Evolutionary conservation across 2,113 vertebrate species (phyloP), one percentile per base, ranked within the genome.

Genomic region (Orientallactaga bullata): DNA sequence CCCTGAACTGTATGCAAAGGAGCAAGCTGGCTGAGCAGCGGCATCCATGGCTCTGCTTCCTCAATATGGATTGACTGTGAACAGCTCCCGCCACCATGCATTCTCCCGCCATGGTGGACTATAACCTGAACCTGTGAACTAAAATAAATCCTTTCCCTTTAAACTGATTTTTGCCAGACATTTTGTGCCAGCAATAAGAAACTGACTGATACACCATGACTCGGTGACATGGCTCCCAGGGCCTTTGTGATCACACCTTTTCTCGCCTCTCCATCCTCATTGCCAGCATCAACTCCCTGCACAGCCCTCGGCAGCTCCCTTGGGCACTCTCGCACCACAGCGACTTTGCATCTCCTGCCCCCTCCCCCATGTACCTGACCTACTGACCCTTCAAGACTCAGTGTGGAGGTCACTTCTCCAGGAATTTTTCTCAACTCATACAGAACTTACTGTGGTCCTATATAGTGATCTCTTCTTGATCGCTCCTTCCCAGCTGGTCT

Each of bases 171-270:
- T 55, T 55, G 15, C 15, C 55, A 55, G 55, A 55, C 55, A 55
- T 55, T 55, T 55, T 55, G 55, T 55, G 11, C 55, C 15, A 55
- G 55, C 55, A 55, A 55, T 11, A 55, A 55, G 55, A 55, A 55
- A 16, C 12, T 55, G 55, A 47, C 42, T 47, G 42, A 47, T 47
- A 47, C 42, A 23, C 12, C 60, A 26, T 35, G 85, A 3, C 15
- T 80, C 73, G 3, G 0, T 1, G 5, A 15, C 65, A 30, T 5
- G 1, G 16, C 63, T 78, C 5, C 5, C 13, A 20, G 16, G 32
- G 17, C 18, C 58, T 76, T 72, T 21, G 2, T 35, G 85, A 42
- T 10, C 60, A 61, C 8, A 0, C 21, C 21, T 12, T 37, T 55
- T 30, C 37, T 74, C 47, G 0, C n/a, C 30, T 60, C 32, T 71